Conservation (phyloP, 2,888 invertebrate species). For the Axea sp. region DNA sequence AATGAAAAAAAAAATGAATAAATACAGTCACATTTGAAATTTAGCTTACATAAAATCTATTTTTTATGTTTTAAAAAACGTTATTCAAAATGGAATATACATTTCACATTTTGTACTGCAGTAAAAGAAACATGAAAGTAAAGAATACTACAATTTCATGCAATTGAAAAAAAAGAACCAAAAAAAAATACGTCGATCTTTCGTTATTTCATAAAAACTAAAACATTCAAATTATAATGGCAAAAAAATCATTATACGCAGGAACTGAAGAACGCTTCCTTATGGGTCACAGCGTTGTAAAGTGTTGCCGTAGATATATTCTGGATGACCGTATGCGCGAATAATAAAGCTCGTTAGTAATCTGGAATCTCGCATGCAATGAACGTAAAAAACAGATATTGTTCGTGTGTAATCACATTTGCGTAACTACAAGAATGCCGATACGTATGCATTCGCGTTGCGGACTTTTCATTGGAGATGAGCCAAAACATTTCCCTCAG, state of each 20-base stretch:
- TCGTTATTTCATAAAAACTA: conserved; percentile 6
- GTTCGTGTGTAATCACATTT: conserved; percentile 32
- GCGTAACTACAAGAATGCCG: conserved; percentile 43
- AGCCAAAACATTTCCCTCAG: conserved; percentile 67
- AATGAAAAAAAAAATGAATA: too few species aligned
- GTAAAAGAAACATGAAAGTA: too few species aligned
- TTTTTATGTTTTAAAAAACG: too few species aligned
- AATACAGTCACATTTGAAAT: too few species aligned
- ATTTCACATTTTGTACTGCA: too few species aligned
- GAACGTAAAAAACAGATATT: conserved; percentile 21
- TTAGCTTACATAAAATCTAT: too few species aligned
- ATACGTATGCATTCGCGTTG: conserved; percentile 41
- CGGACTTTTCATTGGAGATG: conserved; percentile 62
- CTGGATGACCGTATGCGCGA: conserved; percentile 4
- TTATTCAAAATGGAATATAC: too few species aligned
- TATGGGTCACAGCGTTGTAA: conserved; percentile 12
- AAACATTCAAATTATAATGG: conserved; percentile 4
- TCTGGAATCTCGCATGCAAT: not conserved
- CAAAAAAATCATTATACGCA: conserved; percentile 12
- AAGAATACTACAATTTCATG: too few species aligned
- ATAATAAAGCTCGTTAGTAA: conserved; percentile 45
- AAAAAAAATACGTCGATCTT: conserved; percentile 2
- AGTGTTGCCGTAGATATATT: conserved; percentile 5
- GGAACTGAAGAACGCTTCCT: conserved; percentile 10
- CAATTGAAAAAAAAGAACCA: not conserved